These are phyloP conservation scores for Nannospalax galili DNA, from an alignment of 2,113 vertebrate genomes.

Conservation along the genomic window DNA sequence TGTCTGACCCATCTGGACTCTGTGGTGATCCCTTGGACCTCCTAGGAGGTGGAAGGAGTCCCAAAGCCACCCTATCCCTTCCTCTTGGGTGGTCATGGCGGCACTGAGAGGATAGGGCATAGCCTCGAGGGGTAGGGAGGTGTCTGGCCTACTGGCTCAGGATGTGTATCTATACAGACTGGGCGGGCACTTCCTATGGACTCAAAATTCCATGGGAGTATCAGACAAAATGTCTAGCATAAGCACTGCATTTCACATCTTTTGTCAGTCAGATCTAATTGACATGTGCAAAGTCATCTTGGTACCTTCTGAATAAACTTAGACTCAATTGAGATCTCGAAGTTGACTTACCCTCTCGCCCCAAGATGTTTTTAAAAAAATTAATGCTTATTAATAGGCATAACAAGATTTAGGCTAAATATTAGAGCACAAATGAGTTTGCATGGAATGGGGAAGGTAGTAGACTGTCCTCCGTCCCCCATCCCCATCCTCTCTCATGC, in stretches of 20 bases:
- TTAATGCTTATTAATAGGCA: slow-evolving; percentile 48
- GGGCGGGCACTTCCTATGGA: not conserved
- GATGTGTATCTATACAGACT: not conserved
- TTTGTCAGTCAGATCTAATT: slow-evolving; percentile 30
- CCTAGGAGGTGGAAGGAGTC: not conserved
- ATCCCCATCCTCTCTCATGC: not conserved
- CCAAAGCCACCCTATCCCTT: not conserved
- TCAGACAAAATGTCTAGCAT: slow-evolving; percentile 9
- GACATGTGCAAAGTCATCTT: slow-evolving; percentile 49
- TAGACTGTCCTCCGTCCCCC: not conserved
- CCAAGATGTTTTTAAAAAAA: slow-evolving; percentile 52
- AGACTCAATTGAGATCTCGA: not conserved
- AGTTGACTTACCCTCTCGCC: not conserved
- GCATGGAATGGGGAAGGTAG: slow-evolving; percentile 50
- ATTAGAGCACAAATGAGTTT: slow-evolving; percentile 59
- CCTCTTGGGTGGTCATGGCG: not conserved
- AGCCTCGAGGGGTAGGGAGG: not conserved
- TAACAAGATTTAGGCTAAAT: slow-evolving; percentile 52
- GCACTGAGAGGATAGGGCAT: not conserved
- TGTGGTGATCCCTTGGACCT: not conserved
- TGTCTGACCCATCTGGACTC: slow-evolving; percentile 9
- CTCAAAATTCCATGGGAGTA: not conserved
- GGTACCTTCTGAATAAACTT: slow-evolving; percentile 29
- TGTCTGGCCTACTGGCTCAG: not conserved
- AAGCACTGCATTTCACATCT: not conserved